A percentile compares a stretch with the other conserved stretches of the same genome.
Evolutionary conservation across 2,113 vertebrate species (phyloP).

Genomic region (Andinoacara biseriatus): DNA sequence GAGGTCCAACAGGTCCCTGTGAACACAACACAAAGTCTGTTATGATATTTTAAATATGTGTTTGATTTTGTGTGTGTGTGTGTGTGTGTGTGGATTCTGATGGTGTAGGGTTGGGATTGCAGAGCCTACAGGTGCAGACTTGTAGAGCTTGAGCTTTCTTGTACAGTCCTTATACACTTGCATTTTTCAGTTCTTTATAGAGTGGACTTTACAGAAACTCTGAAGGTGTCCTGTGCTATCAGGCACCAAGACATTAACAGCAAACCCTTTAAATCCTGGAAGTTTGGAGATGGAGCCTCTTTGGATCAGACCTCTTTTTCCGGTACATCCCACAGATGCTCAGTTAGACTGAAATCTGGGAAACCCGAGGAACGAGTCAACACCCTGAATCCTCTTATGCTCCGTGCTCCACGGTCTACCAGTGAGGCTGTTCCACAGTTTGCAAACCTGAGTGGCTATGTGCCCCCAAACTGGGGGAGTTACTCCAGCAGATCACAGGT

Average conservation of each 20-base stretch:
- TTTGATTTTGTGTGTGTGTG: too few species aligned
- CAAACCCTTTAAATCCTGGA: too few species aligned
- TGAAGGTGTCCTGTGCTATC: background rate
- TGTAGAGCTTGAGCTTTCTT: too few species aligned
- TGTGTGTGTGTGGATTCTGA: too few species aligned
- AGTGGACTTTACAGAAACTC: background rate
- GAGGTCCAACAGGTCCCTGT: constrained; percentile 91
- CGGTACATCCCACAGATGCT: background rate
- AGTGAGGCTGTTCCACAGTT: too few species aligned
- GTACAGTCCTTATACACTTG: too few species aligned
- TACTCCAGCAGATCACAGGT: background rate
- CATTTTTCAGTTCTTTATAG: too few species aligned
- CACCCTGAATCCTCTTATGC: fast-evolving
- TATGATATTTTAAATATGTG: background rate
- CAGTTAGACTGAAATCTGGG: background rate
- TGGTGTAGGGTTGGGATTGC: too few species aligned
- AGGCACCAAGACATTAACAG: background rate
- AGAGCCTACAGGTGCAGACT: too few species aligned
- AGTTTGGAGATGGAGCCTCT: too few species aligned
- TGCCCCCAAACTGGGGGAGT: too few species aligned
- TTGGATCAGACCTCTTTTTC: background rate
- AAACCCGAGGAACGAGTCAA: background rate
- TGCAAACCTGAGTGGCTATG: too few species aligned
- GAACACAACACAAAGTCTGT: constrained; percentile 5
- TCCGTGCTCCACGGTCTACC: background rate